Evolutionary conservation across 2,797 vertebrate species (phyloP).

Genomic region (Trachurus trachurus): DNA sequence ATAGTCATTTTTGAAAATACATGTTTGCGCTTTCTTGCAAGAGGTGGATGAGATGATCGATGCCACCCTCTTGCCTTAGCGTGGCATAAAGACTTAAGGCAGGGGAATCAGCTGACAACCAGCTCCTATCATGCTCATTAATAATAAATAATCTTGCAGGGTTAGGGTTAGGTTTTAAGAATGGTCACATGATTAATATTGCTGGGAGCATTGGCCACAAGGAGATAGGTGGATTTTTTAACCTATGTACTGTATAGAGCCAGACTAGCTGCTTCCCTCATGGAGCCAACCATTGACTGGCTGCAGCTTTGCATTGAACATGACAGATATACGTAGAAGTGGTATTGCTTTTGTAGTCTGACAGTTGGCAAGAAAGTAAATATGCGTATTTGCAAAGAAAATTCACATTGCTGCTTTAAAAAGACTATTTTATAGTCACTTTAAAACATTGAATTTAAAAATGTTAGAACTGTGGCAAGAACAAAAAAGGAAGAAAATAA

Average conservation of each 20-base stretch:
- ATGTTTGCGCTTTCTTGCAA: neutral
- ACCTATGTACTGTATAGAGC: neutral
- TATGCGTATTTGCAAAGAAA: neutral
- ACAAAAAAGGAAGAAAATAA: neutral
- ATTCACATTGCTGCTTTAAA: no score
- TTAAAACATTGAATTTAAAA: neutral
- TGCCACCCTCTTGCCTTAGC: neutral
- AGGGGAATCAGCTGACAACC: neutral
- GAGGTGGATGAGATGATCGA: neutral
- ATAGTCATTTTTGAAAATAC: neutral
- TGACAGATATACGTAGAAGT: constrained; percentile 6
- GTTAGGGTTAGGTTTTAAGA: no score
- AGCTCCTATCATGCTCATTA: neutral
- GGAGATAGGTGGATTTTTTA: neutral
- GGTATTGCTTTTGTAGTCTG: neutral
- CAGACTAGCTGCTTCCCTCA: no score
- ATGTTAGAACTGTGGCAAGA: neutral
- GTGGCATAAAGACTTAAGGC: no score
- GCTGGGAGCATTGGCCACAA: neutral
- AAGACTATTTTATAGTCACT: neutral
- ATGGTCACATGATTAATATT: no score
- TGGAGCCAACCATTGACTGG: neutral
- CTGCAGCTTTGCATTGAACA: neutral
- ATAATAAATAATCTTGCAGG: neutral
- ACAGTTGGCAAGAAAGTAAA: neutral